These are phyloP conservation scores for Chalcis sispes DNA, from an alignment of 2,888 invertebrate species.

Conservation along the genomic window DNA sequence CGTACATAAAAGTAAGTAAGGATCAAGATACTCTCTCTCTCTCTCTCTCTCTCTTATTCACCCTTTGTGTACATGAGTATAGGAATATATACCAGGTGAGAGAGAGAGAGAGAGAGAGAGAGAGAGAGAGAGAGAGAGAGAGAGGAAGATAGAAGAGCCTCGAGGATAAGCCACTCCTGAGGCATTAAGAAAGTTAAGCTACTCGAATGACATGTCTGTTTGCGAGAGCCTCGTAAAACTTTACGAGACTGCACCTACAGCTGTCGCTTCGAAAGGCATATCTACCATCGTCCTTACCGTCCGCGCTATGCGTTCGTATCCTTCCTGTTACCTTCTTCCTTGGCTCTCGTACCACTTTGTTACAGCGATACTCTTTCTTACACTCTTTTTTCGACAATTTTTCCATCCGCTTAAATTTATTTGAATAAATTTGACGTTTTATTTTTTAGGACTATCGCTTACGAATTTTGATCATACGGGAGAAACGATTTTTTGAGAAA, in stretches of 20 bases:
- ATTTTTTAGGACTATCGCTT: too few relatives aligned
- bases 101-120: constrained; percentile 3
- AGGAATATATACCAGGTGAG: constrained; percentile 32
- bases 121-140: constrained; percentile 1
- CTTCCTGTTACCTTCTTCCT: constrained; percentile 30
- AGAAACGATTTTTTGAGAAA: too few relatives aligned
- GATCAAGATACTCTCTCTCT: too few relatives aligned
- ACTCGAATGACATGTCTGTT: constrained; percentile 59
- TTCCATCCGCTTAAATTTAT: constrained; percentile 15
- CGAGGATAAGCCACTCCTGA: constrained; percentile 59
- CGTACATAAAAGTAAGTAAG: constrained; percentile 41
- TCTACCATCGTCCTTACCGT: neutral
- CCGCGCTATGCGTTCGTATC: neutral
- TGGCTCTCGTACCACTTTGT: neutral
- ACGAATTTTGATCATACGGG: too few relatives aligned
- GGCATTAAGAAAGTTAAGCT: constrained; percentile 61
- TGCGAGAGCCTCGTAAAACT: constrained; percentile 59
- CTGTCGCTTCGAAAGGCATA: neutral
- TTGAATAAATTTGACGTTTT: too few relatives aligned
- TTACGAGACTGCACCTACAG: constrained; percentile 47
- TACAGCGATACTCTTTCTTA: constrained; percentile 7
- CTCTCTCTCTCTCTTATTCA: too few relatives aligned
- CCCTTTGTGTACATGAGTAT: neutral
- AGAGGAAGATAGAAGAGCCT: neutral
- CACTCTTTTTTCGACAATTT: neutral